Evolutionary conservation across 2,113 vertebrate species (phyloP).

Genomic region (Scophthalmus maximus): DNA sequence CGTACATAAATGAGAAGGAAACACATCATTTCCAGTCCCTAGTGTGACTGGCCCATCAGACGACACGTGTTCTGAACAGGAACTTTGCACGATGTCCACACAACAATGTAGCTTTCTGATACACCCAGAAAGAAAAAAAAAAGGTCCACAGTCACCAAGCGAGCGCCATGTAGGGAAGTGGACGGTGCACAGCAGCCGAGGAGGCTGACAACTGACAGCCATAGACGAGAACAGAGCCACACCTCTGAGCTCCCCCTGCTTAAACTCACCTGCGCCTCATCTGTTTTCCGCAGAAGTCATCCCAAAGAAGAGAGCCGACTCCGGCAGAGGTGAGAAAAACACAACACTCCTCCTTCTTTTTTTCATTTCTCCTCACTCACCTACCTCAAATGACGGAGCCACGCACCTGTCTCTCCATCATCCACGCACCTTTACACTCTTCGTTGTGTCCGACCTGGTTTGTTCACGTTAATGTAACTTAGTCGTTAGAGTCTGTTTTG

Average conservation of each 20-base stretch:
- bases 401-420: slow-evolving; percentile 2
- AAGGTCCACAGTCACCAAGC: slow-evolving; percentile 11
- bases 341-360: not conserved
- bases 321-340: slow-evolving; percentile 74
- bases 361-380: not conserved
- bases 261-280: slow-evolving; percentile 54
- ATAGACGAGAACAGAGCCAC: slow-evolving; percentile 48
- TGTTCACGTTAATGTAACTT: not conserved
- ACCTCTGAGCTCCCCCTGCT: slow-evolving; percentile 31
- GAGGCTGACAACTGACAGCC: slow-evolving; percentile 49
- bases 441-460: not conserved
- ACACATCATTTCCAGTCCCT: slow-evolving; percentile 40
- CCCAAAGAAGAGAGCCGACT: slow-evolving; percentile 80
- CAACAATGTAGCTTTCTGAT: slow-evolving; percentile 12
- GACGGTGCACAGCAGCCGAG: slow-evolving; percentile 16
- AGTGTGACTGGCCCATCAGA: slow-evolving; percentile 34
- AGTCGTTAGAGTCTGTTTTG: not conserved
- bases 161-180: slow-evolving; percentile 61
- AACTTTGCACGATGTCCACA: not conserved
- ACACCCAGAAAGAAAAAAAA: slow-evolving; percentile 20
- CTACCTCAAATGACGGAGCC: not conserved
- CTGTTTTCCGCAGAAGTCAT: slow-evolving; percentile 71
- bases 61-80: not conserved
- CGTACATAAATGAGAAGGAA: slow-evolving; percentile 48
- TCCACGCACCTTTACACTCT: not conserved